Evolutionary conservation across 92 coral and sea anemone genomes (phyloP).

Genomic region (Porites cylindrica): DNA sequence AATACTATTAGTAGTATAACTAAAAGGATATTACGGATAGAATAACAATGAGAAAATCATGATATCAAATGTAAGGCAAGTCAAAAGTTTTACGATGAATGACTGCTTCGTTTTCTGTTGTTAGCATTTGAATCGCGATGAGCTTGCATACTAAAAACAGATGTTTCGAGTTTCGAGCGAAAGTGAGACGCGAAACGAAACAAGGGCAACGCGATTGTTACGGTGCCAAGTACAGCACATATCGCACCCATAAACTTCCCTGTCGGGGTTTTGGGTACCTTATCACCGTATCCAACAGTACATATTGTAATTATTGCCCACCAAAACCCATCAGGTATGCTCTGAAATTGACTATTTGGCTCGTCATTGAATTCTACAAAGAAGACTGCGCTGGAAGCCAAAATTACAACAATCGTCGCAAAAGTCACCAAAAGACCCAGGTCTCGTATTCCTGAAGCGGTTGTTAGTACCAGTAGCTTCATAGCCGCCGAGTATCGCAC

Average conservation of each 20-base stretch:
- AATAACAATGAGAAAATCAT: not conserved
- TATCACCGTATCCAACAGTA: slow-evolving; percentile 90
- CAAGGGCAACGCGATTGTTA: slow-evolving; percentile 82
- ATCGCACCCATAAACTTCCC: slow-evolving; percentile 81
- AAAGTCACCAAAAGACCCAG: slow-evolving; percentile 74
- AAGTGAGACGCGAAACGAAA: slow-evolving; percentile 93
- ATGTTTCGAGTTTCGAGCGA: slow-evolving; percentile 56
- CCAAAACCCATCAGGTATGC: slow-evolving; percentile 91
- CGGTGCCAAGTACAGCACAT: slow-evolving; percentile 84
- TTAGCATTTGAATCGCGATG: slow-evolving; percentile 1
- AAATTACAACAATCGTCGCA: slow-evolving; percentile 64
- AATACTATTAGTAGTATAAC: not conserved
- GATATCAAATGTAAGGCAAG: not conserved
- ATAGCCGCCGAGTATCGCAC: slow-evolving; percentile 80
- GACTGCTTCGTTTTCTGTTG: not conserved
- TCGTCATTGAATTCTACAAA: slow-evolving; percentile 64
- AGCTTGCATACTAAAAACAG: not conserved
- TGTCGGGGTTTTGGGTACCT: slow-evolving; percentile 67
- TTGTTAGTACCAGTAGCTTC: slow-evolving; percentile 74
- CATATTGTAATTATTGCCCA: slow-evolving; percentile 89
- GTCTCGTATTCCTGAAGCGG: slow-evolving; percentile 75
- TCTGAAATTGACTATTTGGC: slow-evolving; percentile 60
- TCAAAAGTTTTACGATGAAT: not conserved
- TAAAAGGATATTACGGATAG: not conserved
- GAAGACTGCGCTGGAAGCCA: slow-evolving; percentile 81